Conservation (phyloP, 2,797 vertebrate genomes). For the Clarias platycephalus region DNA sequence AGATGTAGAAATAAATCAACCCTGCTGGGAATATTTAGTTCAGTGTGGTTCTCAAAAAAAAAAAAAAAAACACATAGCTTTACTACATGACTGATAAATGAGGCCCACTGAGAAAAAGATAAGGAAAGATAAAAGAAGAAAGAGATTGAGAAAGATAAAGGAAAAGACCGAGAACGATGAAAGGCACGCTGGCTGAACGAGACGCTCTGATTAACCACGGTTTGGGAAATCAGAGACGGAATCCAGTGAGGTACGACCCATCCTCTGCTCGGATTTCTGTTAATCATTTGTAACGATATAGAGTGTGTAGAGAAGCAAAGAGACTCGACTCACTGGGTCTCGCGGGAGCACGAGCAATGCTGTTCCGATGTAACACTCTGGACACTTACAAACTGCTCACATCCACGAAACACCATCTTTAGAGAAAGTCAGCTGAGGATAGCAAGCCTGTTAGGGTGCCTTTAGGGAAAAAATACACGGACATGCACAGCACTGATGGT, state of each 20-base stretch:
- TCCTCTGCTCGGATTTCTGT: conserved; percentile 25
- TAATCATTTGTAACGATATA: not conserved
- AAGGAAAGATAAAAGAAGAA: not conserved
- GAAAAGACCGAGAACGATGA: conserved; percentile 4
- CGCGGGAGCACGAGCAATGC: conserved; percentile 8
- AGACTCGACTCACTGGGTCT: not conserved
- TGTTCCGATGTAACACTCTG: conserved; percentile 28
- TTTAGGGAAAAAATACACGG: conserved; percentile 25
- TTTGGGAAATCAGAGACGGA: conserved; percentile 33
- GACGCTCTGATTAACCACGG: conserved; percentile 49
- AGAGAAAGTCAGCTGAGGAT: conserved; percentile 33
- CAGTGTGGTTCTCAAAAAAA: not conserved
- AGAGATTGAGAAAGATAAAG: conserved; percentile 57
- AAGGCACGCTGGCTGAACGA: conserved; percentile 44
- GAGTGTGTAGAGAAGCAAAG: not conserved
- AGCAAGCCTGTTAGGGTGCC: conserved; percentile 15
- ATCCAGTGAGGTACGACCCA: conserved; percentile 23
- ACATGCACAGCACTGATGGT: not conserved
- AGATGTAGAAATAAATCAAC: not conserved
- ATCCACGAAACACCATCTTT: not conserved
- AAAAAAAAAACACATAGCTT: not conserved
- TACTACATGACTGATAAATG: conserved; percentile 17
- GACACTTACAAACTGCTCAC: conserved; percentile 19
- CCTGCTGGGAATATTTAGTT: not conserved
- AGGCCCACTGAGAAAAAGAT: conserved; percentile 3